phyloP scores from a whole-genome alignment of 1,140 invertebrate genomes.

The Microplitis demolitor region DNA sequence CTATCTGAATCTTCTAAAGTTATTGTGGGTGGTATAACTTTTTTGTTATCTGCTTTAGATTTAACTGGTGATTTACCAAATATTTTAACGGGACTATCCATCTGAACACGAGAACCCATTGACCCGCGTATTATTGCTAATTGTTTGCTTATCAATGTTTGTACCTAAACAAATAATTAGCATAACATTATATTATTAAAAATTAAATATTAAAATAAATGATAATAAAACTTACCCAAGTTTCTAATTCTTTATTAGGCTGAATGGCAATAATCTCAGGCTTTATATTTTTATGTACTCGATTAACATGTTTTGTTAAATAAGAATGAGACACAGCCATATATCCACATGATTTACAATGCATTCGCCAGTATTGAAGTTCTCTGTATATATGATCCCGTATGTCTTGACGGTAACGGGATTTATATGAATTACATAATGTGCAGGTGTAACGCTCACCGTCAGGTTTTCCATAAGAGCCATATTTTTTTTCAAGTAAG shows the following conservation, averaged over 20 bases:
- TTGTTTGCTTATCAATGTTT: conserved; percentile 25
- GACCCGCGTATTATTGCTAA: conserved; percentile 21
- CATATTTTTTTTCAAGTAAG: conserved; percentile 37
- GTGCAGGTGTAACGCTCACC: conserved; percentile 60
- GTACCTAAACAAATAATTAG: conserved; percentile 11
- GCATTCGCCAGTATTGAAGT: conserved; percentile 60
- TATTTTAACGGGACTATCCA: no score
- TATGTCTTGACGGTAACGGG: conserved; percentile 61
- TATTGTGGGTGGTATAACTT: conserved; percentile 2
- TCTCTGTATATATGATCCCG: conserved; percentile 65
- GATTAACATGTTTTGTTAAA: conserved; percentile 42
- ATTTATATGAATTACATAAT: conserved; percentile 61
- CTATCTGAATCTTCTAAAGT: conserved; percentile 6
- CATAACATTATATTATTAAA: background rate
- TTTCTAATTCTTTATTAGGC: conserved; percentile 40
- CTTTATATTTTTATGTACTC: conserved; percentile 21
- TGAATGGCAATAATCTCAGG: conserved; percentile 42
- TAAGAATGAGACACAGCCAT: conserved; percentile 34
- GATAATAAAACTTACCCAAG: conserved; percentile 46
- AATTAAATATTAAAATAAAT: no score
- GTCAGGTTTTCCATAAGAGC: conserved; percentile 53
- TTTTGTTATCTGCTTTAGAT: conserved; percentile 18
- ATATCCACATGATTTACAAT: conserved; percentile 50
- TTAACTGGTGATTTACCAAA: background rate
- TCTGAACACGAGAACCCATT: no score